phyloP scores from a whole-genome alignment of 2,797 vertebrate genomes.

The Lacerta bilineata region DNA sequence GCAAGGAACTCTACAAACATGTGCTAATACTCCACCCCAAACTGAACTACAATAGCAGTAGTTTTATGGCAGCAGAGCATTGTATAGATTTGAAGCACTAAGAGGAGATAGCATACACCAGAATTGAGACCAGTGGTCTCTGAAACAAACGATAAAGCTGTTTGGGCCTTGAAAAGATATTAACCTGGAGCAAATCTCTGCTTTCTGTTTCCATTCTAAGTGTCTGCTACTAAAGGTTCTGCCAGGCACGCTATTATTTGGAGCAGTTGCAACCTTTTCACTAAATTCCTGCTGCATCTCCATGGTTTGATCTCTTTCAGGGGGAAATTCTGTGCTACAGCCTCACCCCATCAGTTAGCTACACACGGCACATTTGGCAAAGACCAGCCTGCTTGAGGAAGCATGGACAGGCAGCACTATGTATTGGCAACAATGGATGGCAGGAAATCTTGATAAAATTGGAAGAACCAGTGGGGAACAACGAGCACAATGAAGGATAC shows the following conservation, averaged over 20 bases:
- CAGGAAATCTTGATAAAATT: neutral
- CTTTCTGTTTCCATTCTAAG: neutral
- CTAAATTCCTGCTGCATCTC: neutral
- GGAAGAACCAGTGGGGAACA: neutral
- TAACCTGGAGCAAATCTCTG: neutral
- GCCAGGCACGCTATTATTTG: neutral
- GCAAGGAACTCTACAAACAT: neutral
- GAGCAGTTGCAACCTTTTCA: neutral
- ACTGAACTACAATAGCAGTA: neutral
- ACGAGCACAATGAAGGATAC: neutral
- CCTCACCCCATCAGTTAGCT: neutral
- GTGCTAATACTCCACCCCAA: neutral
- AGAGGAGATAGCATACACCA: neutral
- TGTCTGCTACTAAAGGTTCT: neutral
- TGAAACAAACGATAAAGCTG: neutral
- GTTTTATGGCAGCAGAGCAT: neutral
- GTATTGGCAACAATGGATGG: neutral
- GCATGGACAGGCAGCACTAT: neutral
- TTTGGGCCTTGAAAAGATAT: neutral
- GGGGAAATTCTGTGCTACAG: neutral
- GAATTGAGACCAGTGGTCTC: neutral
- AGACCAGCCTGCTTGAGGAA: neutral
- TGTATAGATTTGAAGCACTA: neutral
- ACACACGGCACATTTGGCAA: neutral
- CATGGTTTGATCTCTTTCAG: neutral